A percentile compares a stretch with the other conserved stretches of the same genome.
phyloP scores from a whole-genome alignment of 2,113 vertebrate genomes.

The Hippocampus barbouri region DNA sequence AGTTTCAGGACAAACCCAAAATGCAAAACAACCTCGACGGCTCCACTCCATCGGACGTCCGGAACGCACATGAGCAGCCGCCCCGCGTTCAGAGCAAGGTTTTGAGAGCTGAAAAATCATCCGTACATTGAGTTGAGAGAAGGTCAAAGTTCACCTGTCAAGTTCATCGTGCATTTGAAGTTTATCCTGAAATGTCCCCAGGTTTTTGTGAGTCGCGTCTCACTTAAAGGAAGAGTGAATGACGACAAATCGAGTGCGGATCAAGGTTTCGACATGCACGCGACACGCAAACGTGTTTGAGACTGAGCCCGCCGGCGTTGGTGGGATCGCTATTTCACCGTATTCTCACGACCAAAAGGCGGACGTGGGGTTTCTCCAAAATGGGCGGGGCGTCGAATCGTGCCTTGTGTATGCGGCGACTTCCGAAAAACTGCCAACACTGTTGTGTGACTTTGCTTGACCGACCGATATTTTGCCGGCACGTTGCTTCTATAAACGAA shows the following conservation, averaged over 20 bases:
- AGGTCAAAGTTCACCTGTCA: background rate
- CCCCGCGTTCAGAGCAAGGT: no score
- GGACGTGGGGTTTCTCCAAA: conserved; percentile 38
- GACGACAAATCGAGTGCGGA: conserved; percentile 61
- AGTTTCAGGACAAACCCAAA: background rate
- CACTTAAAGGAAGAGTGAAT: conserved; percentile 54
- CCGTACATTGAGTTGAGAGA: no score
- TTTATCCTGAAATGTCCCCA: background rate
- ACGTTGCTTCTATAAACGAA: no score
- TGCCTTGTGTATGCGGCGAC: conserved; percentile 12
- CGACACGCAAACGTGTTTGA: conserved; percentile 52
- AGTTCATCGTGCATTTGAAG: background rate
- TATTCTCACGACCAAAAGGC: no score
- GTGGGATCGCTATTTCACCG: conserved; percentile 51
- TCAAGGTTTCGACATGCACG: conserved; percentile 63
- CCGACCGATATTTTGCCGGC: no score
- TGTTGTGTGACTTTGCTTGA: no score
- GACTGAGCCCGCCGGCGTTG: conserved; percentile 69
- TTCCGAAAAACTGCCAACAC: no score
- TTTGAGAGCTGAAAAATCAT: no score
- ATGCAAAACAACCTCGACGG: background rate
- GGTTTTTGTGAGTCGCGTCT: background rate
- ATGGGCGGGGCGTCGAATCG: conserved; percentile 71
- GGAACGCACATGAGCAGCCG: no score
- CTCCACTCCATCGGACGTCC: no score